phyloP scores from a whole-genome alignment of 1,140 invertebrate species.

The Euwallacea similis region DNA sequence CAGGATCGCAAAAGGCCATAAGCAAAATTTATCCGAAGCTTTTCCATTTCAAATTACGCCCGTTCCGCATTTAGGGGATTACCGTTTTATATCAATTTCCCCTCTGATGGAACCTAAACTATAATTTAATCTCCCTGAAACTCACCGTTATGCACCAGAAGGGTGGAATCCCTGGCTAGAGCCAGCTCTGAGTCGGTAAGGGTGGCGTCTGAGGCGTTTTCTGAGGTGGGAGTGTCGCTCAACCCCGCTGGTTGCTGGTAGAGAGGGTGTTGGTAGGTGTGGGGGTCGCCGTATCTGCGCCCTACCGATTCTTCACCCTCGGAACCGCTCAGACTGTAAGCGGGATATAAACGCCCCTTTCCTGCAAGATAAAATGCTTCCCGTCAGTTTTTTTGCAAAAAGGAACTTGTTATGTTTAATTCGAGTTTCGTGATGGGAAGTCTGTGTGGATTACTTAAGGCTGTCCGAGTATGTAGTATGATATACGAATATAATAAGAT shows the following conservation, averaged over 20 bases:
- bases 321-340: constrained; percentile 65
- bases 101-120: not conserved
- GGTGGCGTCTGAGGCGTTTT: constrained; percentile 79
- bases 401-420: not conserved
- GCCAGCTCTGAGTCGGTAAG: constrained; percentile 79
- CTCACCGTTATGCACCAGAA: constrained; percentile 79
- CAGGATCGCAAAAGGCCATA: constrained; percentile 7
- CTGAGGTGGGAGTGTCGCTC: constrained; percentile 74
- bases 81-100: constrained; percentile 17
- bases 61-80: constrained; percentile 12
- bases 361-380: constrained; percentile 22
- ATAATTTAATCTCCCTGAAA: constrained; percentile 4
- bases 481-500: too few species aligned
- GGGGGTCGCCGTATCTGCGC: constrained; percentile 51
- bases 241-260: constrained; percentile 66
- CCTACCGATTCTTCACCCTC: constrained; percentile 63
- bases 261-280: constrained; percentile 56
- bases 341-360: constrained; percentile 69
- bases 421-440: constrained; percentile 5
- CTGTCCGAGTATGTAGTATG: not conserved
- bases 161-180: constrained; percentile 73
- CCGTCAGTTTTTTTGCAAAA: not conserved
- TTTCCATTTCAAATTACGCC: constrained; percentile 24
- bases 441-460: constrained; percentile 24
- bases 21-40: constrained; percentile 20